These are phyloP conservation scores for Pteropus rufus DNA, from an alignment of 2,797 vertebrate genomes.

Conservation along the genomic window DNA sequence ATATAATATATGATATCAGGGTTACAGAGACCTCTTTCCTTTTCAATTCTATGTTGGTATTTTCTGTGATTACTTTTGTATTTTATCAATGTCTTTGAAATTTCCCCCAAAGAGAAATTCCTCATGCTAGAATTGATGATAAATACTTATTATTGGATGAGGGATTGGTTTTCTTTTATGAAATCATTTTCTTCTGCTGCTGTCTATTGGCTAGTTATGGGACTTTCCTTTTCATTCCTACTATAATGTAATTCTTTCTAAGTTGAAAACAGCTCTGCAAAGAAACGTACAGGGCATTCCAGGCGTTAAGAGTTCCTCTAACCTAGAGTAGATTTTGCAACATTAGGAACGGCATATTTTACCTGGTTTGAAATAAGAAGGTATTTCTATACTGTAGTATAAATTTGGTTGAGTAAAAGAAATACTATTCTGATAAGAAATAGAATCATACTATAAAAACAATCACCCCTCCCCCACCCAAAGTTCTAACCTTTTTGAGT, in stretches of 20 bases:
- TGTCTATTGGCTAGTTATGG: neutral
- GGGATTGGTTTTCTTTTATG: neutral
- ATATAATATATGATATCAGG: neutral
- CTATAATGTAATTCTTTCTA: neutral
- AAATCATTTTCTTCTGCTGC: neutral
- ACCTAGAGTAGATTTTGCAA: neutral
- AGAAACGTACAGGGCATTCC: neutral
- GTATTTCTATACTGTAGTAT: neutral
- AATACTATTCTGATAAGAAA: neutral
- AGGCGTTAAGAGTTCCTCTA: neutral
- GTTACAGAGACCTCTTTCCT: neutral
- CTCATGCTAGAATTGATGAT: neutral
- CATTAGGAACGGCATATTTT: neutral
- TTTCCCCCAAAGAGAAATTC: slow-evolving; percentile 31
- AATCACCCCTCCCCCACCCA: neutral
- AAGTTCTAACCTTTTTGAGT: neutral
- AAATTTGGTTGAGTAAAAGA: slow-evolving; percentile 20
- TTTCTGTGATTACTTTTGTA: neutral
- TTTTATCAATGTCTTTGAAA: slow-evolving; percentile 5
- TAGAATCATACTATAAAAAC: neutral
- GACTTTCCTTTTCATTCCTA: neutral
- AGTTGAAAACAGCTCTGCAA: neutral
- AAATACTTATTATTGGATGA: neutral
- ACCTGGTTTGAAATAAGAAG: slow-evolving; percentile 1
- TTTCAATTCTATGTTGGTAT: slow-evolving; percentile 24